These are phyloP conservation scores for Genyomyrus donnyi DNA, from an alignment of 2,113 vertebrate species.

Conservation along the genomic window DNA sequence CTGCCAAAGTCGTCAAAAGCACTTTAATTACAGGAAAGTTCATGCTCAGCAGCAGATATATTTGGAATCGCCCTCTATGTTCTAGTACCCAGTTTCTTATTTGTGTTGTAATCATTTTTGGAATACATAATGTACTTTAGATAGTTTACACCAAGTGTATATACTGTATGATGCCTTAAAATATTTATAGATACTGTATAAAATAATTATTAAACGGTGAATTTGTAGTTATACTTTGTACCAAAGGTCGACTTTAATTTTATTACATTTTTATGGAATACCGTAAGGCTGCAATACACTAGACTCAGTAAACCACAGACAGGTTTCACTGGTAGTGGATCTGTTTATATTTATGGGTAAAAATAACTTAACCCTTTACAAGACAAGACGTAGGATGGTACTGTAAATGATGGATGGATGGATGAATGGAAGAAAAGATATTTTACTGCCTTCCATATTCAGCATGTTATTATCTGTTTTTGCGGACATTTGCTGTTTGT, in stretches of 20 bases:
- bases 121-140: background rate
- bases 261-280: background rate
- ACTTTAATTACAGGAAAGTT: background rate
- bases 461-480: background rate
- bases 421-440: background rate
- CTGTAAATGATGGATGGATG: background rate
- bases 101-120: background rate
- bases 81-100: background rate
- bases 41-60: background rate
- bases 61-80: background rate
- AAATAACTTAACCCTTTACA: background rate
- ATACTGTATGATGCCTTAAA: background rate
- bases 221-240: background rate
- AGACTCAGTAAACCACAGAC: background rate
- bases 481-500: background rate
- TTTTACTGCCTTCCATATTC: background rate
- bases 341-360: background rate
- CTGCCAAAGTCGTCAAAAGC: background rate
- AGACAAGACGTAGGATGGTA: background rate
- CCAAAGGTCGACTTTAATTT: background rate
- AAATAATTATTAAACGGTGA: background rate
- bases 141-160: background rate
- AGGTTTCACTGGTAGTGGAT: background rate
- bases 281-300: background rate
- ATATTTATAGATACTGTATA: background rate